These are phyloP conservation scores for Noctua fimbriata DNA, from an alignment of 2,888 invertebrate species.

Conservation along the genomic window DNA sequence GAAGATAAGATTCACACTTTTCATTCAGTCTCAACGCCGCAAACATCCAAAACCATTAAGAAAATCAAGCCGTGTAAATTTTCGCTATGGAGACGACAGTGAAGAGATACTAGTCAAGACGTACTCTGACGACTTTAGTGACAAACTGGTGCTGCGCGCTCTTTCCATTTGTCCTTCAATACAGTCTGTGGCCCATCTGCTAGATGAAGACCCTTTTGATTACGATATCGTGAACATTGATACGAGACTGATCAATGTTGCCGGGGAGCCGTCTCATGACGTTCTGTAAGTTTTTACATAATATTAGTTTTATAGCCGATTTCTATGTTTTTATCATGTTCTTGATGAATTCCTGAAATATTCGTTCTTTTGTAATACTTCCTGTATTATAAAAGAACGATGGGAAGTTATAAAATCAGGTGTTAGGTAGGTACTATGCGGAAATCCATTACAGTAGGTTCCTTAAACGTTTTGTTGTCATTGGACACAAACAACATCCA, in stretches of 20 bases:
- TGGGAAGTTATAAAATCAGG: not conserved
- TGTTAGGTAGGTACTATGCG: not conserved
- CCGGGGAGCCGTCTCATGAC: constrained; percentile 68
- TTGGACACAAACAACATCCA: not conserved
- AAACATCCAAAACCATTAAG: constrained; percentile 15
- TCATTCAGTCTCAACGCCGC: not conserved
- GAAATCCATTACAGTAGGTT: not conserved
- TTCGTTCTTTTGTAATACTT: not conserved
- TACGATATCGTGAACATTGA: constrained; percentile 87
- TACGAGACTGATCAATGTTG: constrained; percentile 72
- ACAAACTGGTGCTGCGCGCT: constrained; percentile 64
- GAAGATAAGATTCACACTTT: not conserved
- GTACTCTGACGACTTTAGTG: constrained; percentile 77
- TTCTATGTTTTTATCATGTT: not conserved
- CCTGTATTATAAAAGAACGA: not conserved
- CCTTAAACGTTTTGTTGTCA: not conserved
- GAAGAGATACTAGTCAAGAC: constrained; percentile 67
- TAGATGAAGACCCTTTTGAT: constrained; percentile 85
- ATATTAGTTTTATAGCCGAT: not conserved
- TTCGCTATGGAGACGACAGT: constrained; percentile 61
- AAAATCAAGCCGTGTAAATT: constrained; percentile 75
- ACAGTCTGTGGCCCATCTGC: constrained; percentile 68
- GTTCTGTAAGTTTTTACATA: constrained; percentile 69
- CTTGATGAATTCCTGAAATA: not conserved
- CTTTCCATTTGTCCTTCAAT: constrained; percentile 63